phyloP scores from a whole-genome alignment of 2,797 vertebrate species.

The Staurois parvus region DNA sequence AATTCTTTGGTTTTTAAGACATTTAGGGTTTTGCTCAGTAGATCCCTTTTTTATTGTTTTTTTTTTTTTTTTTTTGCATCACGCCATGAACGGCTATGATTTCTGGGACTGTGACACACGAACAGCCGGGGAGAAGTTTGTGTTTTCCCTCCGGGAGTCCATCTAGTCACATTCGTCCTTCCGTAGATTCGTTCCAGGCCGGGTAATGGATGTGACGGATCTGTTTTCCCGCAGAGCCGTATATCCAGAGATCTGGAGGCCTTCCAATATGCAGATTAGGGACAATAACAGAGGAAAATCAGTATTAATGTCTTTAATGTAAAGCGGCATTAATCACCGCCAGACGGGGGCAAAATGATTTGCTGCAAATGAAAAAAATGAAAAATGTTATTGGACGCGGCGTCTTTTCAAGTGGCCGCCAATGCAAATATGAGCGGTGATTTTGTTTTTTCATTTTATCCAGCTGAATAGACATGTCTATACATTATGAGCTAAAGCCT shows the following conservation, averaged over 20 bases:
- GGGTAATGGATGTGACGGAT: conserved; percentile 49
- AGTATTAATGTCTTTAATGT: conserved; percentile 49
- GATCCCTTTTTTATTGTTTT: neutral
- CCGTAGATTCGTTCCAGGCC: neutral
- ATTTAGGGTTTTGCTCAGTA: neutral
- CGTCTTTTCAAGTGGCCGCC: conserved; percentile 15
- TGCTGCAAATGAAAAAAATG: conserved; percentile 46
- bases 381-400: conserved; percentile 34
- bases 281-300: conserved; percentile 45
- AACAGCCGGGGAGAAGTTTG: neutral
- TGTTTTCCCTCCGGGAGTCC: conserved; percentile 3
- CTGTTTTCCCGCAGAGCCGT: conserved; percentile 21
- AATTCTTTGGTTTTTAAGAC: too few relatives aligned
- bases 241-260: conserved; percentile 31
- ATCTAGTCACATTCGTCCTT: conserved; percentile 1
- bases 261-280: conserved; percentile 46
- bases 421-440: conserved; percentile 2
- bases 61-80: too few relatives aligned
- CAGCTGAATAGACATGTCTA: neutral
- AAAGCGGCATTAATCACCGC: conserved; percentile 36
- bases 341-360: conserved; percentile 25
- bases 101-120: neutral
- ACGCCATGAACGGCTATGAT: too few relatives aligned
- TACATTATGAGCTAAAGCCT: neutral
- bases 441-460: conserved; percentile 25